A percentile compares a stretch with the other conserved stretches of the same genome.
Conservation (phyloP, 2,113 vertebrate species). For the Apeltes quadracus region DNA sequence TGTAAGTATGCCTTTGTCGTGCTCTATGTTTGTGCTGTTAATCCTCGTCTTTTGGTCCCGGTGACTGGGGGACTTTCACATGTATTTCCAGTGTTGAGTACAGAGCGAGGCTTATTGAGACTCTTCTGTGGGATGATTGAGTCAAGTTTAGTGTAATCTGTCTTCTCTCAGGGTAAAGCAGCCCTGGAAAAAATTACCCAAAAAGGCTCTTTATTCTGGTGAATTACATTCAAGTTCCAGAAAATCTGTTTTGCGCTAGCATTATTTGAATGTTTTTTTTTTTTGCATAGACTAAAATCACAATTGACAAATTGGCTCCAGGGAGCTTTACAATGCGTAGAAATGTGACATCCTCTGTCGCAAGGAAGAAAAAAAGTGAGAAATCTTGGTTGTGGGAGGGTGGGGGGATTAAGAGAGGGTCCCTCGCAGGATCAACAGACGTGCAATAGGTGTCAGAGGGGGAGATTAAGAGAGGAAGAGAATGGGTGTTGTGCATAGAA, state of each 20-base stretch:
- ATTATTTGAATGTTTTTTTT: no score
- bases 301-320: no score
- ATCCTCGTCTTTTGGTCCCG: not conserved
- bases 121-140: conserved; percentile 22
- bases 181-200: not conserved
- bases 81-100: not conserved
- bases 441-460: no score
- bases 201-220: not conserved
- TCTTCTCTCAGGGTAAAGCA: conserved; percentile 19
- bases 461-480: no score
- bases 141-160: conserved; percentile 28
- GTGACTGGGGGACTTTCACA: not conserved
- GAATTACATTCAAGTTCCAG: not conserved
- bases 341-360: no score
- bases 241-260: accelerated
- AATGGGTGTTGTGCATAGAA: no score
- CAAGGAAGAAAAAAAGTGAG: no score
- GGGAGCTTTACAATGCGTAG: no score
- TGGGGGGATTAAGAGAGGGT: no score
- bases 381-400: no score
- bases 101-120: not conserved
- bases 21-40: not conserved
- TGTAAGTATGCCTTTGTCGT: conserved; percentile 83
- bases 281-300: no score
- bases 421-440: no score